Evolutionary conservation across 2,888 invertebrate species (phyloP), one percentile per base, ranked within the genome.

Genomic region (Caenorhabditis plicata): DNA sequence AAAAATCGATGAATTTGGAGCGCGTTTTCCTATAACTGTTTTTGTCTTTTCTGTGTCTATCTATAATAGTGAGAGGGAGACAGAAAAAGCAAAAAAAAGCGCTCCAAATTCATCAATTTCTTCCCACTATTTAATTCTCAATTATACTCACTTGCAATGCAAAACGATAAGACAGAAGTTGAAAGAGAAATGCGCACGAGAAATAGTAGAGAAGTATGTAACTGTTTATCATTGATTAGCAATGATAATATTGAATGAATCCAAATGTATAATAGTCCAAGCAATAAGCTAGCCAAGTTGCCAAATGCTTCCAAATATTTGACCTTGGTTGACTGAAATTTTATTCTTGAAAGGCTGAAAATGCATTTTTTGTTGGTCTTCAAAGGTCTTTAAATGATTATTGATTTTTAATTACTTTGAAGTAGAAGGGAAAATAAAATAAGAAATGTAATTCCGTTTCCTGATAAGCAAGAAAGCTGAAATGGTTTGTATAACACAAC

Each of bases 251-350:
- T 48, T 3, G 52, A 38, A 19, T 58, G 58, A 3, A 40, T 11
- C 58, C 58, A 58, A 26, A 58, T 52, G 35, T 58, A 58, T 13
- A 48, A 7, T 23, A 52, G 41, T 2, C 47, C 52, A 13, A 58
- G 42, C 3, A 52, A n/a, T 11, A 58, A 48, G 3, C 47, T 39
- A 13, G 52, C 13, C 22, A 43, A 32, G 29, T 58, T 58, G 11
- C 58, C 44, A 3, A 46, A 22, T 7, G 26, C 19, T 22, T 52
- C 52, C 13, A 58, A 35, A 31, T 52, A 52, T 22, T 47, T 48
- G 43, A 58, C 48, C 48, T 58, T 58, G 23, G 58, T 58, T 1
- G 46, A 50, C 56, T 56, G 20, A 19, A 42, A 38, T 0, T 8
- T 2, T n/a, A 13, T 9, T 11, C 22, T 43, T 33, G 8, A 36